These are phyloP conservation scores for Lepidochrysops patricia DNA, from an alignment of 2,888 invertebrate genomes.

Conservation along the genomic window DNA sequence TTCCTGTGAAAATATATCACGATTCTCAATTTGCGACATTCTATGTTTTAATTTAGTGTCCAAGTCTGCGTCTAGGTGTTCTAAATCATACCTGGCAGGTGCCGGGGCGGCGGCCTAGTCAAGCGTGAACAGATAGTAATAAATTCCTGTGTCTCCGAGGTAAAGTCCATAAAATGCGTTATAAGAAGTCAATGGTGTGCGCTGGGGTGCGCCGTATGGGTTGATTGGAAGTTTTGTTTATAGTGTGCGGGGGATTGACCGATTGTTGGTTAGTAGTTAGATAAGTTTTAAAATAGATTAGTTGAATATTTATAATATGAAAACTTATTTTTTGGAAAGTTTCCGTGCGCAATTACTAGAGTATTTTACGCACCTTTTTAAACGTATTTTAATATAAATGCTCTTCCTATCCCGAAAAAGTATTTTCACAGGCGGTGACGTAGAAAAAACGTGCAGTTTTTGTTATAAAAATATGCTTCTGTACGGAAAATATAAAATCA, in stretches of 20 bases:
- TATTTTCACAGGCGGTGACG: too few relatives aligned
- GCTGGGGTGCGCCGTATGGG: slow-evolving; percentile 25
- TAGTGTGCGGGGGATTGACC: not conserved
- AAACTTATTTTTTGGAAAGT: too few relatives aligned
- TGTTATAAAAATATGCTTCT: too few relatives aligned
- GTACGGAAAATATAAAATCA: too few relatives aligned
- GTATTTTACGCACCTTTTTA: too few relatives aligned
- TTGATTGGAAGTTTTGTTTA: slow-evolving; percentile 18
- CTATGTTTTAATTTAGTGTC: slow-evolving; percentile 47
- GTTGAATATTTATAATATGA: not conserved
- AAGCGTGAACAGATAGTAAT: slow-evolving; percentile 54
- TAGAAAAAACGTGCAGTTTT: too few relatives aligned
- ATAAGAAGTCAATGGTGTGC: slow-evolving; percentile 40
- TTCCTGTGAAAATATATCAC: slow-evolving; percentile 17
- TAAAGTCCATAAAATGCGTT: slow-evolving; percentile 35
- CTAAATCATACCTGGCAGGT: slow-evolving; percentile 59
- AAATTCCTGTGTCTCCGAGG: slow-evolving; percentile 35
- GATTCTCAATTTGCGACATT: slow-evolving; percentile 22
- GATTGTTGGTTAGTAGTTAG: not conserved
- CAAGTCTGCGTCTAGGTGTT: slow-evolving; percentile 36
- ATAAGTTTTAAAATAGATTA: not conserved
- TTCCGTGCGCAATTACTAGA: too few relatives aligned
- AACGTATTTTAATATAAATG: too few relatives aligned
- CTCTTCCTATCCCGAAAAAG: too few relatives aligned
- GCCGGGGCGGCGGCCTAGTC: slow-evolving; percentile 39